phyloP scores from a whole-genome alignment of 2,113 vertebrate species.

The Ageneiosus marmoratus region DNA sequence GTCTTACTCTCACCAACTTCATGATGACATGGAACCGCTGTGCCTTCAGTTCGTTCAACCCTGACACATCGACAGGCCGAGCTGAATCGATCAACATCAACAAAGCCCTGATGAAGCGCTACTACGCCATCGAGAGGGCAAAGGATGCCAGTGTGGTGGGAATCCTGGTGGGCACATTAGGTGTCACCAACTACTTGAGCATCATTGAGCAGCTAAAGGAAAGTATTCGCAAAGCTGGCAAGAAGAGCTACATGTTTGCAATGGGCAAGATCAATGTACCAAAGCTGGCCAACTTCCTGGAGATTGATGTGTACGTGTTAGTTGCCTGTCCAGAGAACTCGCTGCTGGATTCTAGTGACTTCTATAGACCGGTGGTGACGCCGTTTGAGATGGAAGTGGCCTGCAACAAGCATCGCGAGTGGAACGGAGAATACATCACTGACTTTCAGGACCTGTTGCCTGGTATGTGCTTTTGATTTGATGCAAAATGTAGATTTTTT shows the following conservation, averaged over 20 bases:
- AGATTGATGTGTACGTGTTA: slow-evolving; percentile 92
- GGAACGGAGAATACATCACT: slow-evolving; percentile 83
- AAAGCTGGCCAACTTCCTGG: slow-evolving; percentile 93
- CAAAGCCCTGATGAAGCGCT: slow-evolving; percentile 84
- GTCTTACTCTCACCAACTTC: slow-evolving; percentile 82
- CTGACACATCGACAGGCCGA: slow-evolving; percentile 70
- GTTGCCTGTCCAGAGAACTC: slow-evolving; percentile 91
- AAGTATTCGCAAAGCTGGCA: slow-evolving; percentile 78
- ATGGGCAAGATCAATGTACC: slow-evolving; percentile 89
- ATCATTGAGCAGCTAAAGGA: slow-evolving; percentile 84
- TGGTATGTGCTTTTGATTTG: slow-evolving; percentile 68
- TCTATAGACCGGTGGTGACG: slow-evolving; percentile 85
- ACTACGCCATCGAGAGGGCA: slow-evolving; percentile 87
- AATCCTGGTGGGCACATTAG: slow-evolving; percentile 88
- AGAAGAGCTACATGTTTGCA: slow-evolving; percentile 89
- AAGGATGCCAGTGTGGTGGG: slow-evolving; percentile 89
- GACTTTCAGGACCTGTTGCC: slow-evolving; percentile 88
- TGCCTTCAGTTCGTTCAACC: slow-evolving; percentile 85
- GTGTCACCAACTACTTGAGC: slow-evolving; percentile 78
- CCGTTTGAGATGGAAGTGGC: slow-evolving; percentile 94
- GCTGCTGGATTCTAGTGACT: slow-evolving; percentile 81
- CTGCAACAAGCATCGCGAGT: slow-evolving; percentile 88
- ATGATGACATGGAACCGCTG: slow-evolving; percentile 91
- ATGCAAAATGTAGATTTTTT: neutral
- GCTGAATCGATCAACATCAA: slow-evolving; percentile 76